Evolutionary conservation across 2,797 vertebrate genomes (phyloP), one percentile per base, ranked within the genome.

Genomic region (Mus minutoides): DNA sequence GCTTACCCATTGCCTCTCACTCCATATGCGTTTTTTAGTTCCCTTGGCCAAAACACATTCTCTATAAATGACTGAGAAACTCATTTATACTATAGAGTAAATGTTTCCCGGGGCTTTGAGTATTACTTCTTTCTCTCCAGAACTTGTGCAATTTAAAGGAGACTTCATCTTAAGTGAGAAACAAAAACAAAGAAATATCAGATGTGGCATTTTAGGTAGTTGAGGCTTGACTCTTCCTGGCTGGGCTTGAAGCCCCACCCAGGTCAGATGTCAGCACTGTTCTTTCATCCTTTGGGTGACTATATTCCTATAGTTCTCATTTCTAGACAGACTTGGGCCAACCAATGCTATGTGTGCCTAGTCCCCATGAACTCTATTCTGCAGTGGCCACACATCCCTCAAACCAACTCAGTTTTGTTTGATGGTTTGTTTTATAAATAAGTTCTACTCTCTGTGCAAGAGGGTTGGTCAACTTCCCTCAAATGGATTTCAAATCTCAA

Each of bases 1-100:
- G 93, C 96, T 97, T 97, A 97, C 69, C 96, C 95, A 92, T 96
- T 94, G 91, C 94, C 88, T 97, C 94, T 97, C 93, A 95, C 69
- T 94, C 97, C 96, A 97, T 97, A 90, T 97, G 95, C 94, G 95
- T 96, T 96, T 96, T 97, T 96, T 86, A 86, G 56, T 91, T 96
- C n/a, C 85, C 60, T 64, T 95, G 88, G 95, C 94, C 93, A 94
- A 96, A 97, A 96, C 88, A 37, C 46, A 49, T 90, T 96, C 77
- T 97, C 84, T 60, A 52, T 75, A 90, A 97, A 96, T 40, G 93
- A 91, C 82, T 93, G 84, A 96, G 77, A 97, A 96, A 96, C 60
- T 88, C 62, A 10, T 92, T 88, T 97, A 92, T 94, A 95, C 73
- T 62, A 56, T 88, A 85, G 56, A 96, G 43, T 94, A 93, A 96